Conservation (phyloP, 1,140 invertebrate genomes). For the Globodera ellingtonae region DNA sequence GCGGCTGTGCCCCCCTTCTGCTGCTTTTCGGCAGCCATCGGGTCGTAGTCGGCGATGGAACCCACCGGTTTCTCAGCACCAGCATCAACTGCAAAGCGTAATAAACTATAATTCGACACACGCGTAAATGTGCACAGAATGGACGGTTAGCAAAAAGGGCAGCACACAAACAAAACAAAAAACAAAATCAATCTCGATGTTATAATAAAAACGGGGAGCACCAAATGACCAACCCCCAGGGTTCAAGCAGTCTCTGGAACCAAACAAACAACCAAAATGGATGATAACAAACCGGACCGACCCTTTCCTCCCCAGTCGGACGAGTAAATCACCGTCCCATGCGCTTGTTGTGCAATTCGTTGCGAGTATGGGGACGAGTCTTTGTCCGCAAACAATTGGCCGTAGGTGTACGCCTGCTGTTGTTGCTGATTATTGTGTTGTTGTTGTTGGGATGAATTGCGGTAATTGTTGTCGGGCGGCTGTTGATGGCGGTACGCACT, state of each 20-base stretch:
- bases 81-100: constrained; percentile 15
- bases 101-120: not conserved
- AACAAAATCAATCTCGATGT: not conserved
- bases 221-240: too few species aligned
- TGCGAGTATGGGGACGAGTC: constrained; percentile 37
- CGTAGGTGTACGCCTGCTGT: constrained; percentile 4
- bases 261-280: not conserved
- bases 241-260: too few species aligned
- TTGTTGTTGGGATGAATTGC: not conserved
- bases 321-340: constrained; percentile 52
- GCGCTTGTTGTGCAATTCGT: constrained; percentile 27
- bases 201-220: not conserved
- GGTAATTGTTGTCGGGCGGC: not conserved
- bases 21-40: constrained; percentile 71
- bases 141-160: not conserved
- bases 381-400: constrained; percentile 9
- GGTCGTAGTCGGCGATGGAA: constrained; percentile 91
- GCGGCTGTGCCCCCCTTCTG: constrained; percentile 6
- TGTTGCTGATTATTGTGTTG: not conserved
- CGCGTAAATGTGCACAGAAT: not conserved
- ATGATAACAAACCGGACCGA: constrained; percentile 28
- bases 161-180: not conserved
- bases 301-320: constrained; percentile 49
- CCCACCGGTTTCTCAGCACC: constrained; percentile 72
- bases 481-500: not conserved